Conservation (phyloP, 1,140 invertebrate genomes). For the Ceratoteleas bidentatus region DNA sequence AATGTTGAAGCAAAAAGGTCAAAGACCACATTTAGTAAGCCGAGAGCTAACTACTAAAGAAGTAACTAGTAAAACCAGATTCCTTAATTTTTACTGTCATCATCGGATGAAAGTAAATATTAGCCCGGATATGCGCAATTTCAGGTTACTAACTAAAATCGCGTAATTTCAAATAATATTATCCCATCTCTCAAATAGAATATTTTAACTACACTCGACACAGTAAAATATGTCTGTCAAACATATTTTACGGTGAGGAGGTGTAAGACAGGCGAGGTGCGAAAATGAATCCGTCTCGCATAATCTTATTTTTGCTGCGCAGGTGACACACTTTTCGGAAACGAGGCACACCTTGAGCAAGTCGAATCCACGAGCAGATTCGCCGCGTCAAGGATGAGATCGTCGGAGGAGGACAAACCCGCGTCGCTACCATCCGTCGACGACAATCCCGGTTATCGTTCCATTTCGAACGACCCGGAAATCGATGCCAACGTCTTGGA, state of each 20-base stretch:
- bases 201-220: neutral
- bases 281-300: constrained; percentile 37
- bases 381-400: constrained; percentile 63
- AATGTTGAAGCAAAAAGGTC: too few species aligned
- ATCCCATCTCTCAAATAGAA: neutral
- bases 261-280: constrained; percentile 2
- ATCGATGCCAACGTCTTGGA: constrained; percentile 58
- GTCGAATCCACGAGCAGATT: constrained; percentile 82
- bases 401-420: constrained; percentile 67
- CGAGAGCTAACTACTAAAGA: too few species aligned
- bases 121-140: too few species aligned
- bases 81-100: too few species aligned
- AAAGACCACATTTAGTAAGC: too few species aligned
- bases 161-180: neutral
- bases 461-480: constrained; percentile 68
- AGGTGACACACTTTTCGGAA: constrained; percentile 81
- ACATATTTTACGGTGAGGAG: too few species aligned
- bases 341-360: constrained; percentile 82
- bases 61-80: too few species aligned
- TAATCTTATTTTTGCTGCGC: constrained; percentile 44
- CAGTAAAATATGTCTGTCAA: neutral
- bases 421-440: constrained; percentile 69
- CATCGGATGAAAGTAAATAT: too few species aligned
- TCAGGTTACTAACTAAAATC: too few species aligned
- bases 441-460: constrained; percentile 69